Evolutionary conservation across 2,797 vertebrate species (phyloP), one percentile per base, ranked within the genome.

Genomic region (Sebastes taczanowskii): DNA sequence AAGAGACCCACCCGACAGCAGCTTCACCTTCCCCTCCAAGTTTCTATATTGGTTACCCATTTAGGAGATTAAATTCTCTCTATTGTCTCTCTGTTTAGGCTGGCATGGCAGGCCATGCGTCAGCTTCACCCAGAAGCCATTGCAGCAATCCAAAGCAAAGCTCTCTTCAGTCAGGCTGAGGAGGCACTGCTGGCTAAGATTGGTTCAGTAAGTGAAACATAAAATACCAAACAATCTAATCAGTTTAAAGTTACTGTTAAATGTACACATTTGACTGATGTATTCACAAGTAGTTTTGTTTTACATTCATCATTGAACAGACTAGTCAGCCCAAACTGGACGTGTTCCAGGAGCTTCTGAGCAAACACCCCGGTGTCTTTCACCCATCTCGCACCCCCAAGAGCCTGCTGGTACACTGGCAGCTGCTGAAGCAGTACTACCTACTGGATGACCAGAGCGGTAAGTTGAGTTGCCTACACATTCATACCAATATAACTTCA

Each of bases 71-170:
- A 2, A 18, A 11, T 62, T 67, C 13, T 78, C 13, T 46, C 1
- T 77, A 38, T 69, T 58, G 8, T 78, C 5, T 78, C 3, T 71
- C 5, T 73, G 1, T 53, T 34, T 55, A 91, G 98, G 73, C 81
- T 99, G 60, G 97, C 98, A 2, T 99, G 98, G 95, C 98, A 99
- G 93, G 98, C 98, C 67, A 99, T 99, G 97, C 94, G 98, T 22
- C 97, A 98, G 93, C 96, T 99, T 75, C 98, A 99, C 83, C 98
- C 98, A 2, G 98, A 99, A 89, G 97, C 98, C 70, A 98, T 99
- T 35, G 97, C 98, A 1, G 97, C 98, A 22, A 98, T 98, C 83
- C 98, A 99, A 94, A 98, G 97, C 90, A 99, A 98, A 93, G 97
- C 98, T 34, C 96, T 99, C 2, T 99, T 98, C 88, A 98, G 97